Conservation (phyloP, 2,888 invertebrate genomes). For the Hirtodrosophila confusa region DNA sequence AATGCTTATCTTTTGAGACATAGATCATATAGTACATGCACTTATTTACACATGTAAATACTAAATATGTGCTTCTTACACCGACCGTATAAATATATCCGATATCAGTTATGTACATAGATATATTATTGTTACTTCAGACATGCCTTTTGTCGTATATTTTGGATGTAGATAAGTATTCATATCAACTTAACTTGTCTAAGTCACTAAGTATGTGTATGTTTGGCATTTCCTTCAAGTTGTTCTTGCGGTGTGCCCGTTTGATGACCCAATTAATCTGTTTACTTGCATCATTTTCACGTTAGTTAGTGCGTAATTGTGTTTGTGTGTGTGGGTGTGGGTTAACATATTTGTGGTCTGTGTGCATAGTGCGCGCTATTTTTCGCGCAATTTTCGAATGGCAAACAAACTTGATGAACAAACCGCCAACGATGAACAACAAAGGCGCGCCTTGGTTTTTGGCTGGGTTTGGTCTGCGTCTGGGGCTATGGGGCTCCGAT, state of each 20-base stretch:
- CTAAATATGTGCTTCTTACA: too few relatives aligned
- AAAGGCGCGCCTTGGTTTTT: conserved; percentile 62
- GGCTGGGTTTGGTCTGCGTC: conserved; percentile 25
- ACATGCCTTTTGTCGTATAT: too few relatives aligned
- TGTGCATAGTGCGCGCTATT: conserved; percentile 45
- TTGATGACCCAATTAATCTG: conserved; percentile 73
- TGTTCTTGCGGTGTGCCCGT: conserved; percentile 40
- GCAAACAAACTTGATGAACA: conserved; percentile 68
- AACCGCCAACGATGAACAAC: conserved; percentile 41
- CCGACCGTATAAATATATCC: too few relatives aligned
- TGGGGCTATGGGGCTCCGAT: conserved; percentile 27
- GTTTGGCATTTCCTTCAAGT: conserved; percentile 20
- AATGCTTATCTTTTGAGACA: too few relatives aligned
- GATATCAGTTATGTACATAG: too few relatives aligned
- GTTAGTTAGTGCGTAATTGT: conserved; percentile 67
- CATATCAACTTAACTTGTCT: too few relatives aligned
- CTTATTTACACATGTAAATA: too few relatives aligned
- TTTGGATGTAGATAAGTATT: too few relatives aligned
- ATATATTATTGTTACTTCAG: too few relatives aligned
- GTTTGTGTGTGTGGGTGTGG: conserved; percentile 35
- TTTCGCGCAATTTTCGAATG: conserved; percentile 69
- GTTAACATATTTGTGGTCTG: conserved; percentile 16
- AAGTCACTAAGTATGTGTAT: too few relatives aligned
- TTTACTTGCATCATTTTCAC: conserved; percentile 79
- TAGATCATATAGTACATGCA: too few relatives aligned